These are phyloP conservation scores for Dryomyza anilis DNA, from an alignment of 2,888 invertebrate species.

Conservation along the genomic window DNA sequence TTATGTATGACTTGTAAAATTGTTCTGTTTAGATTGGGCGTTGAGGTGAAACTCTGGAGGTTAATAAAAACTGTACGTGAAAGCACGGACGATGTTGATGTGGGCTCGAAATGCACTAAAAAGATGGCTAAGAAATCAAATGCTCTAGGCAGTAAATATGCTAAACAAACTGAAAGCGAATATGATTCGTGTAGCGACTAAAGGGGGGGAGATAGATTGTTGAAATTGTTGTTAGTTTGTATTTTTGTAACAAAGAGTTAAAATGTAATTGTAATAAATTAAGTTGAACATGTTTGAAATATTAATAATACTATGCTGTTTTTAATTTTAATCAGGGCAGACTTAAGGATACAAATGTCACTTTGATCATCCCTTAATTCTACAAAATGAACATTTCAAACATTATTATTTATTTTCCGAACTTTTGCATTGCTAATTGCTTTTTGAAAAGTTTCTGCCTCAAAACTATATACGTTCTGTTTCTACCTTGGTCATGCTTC, in stretches of 20 bases:
- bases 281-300: slow-evolving; percentile 13
- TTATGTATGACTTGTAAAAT: slow-evolving; percentile 9
- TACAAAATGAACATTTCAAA: no score
- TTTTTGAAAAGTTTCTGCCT: no score
- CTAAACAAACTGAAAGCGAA: slow-evolving; percentile 51
- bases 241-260: slow-evolving; percentile 12
- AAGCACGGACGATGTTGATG: slow-evolving; percentile 39
- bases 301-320: no score
- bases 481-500: no score
- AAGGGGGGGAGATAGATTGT: slow-evolving; percentile 9
- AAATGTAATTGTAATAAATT: slow-evolving; percentile 8
- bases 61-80: slow-evolving; percentile 66
- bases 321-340: no score
- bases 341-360: no score
- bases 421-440: no score
- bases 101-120: slow-evolving; percentile 26
- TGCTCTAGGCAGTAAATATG: slow-evolving; percentile 20
- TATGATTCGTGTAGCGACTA: slow-evolving; percentile 59
- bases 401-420: no score
- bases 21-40: slow-evolving; percentile 70
- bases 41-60: slow-evolving; percentile 85
- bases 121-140: slow-evolving; percentile 16
- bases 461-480: no score
- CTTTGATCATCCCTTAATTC: no score
- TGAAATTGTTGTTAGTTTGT: slow-evolving; percentile 19